These are phyloP conservation scores for Coregonus ussuriensis DNA, from an alignment of 2,797 vertebrate genomes.

Conservation along the genomic window DNA sequence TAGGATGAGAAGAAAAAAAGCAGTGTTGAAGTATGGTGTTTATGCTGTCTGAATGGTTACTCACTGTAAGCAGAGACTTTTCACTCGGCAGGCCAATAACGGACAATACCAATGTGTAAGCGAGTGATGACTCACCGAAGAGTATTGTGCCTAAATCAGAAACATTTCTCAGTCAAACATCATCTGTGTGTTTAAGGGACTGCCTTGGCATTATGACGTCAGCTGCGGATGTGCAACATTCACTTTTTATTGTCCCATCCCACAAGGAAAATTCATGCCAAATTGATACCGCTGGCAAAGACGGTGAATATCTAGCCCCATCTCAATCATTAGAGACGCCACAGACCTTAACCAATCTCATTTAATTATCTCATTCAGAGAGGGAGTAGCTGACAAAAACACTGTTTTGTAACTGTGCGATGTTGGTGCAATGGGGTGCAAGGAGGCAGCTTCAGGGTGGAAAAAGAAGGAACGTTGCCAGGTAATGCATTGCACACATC, in stretches of 20 bases:
- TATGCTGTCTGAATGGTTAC: background rate
- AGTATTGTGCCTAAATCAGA: background rate
- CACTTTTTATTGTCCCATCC: background rate
- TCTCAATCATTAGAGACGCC: background rate
- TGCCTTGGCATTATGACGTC: background rate
- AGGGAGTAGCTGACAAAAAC: background rate
- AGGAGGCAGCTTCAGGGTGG: background rate
- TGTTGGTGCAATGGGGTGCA: background rate
- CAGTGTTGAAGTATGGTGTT: background rate
- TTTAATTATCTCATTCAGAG: background rate
- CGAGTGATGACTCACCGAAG: background rate
- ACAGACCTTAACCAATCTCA: background rate
- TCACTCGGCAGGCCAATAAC: background rate
- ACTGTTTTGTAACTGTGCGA: background rate
- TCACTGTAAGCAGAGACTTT: background rate
- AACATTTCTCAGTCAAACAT: background rate
- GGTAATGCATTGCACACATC: slow-evolving; percentile 13
- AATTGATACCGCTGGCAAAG: slow-evolving; percentile 3
- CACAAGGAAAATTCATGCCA: slow-evolving; percentile 5
- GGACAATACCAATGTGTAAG: background rate
- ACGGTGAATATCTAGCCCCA: slow-evolving; percentile 1
- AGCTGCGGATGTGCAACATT: background rate
- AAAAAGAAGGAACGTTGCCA: slow-evolving; percentile 6
- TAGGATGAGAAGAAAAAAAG: background rate
- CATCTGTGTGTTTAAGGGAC: background rate